phyloP scores from a whole-genome alignment of 2,888 invertebrate genomes.

The Troides helena region DNA sequence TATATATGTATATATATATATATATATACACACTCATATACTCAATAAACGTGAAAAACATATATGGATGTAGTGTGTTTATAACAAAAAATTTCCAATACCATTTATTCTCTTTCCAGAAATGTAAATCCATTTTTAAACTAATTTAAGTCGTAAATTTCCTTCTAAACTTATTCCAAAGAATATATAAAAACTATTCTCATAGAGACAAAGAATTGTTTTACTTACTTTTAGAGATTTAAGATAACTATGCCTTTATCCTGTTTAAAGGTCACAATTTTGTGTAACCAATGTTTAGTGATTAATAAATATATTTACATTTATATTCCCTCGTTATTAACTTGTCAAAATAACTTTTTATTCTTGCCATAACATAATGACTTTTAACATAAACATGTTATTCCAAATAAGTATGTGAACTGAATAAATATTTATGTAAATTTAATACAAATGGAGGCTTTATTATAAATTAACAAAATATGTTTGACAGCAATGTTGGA shows the following conservation, averaged over 20 bases:
- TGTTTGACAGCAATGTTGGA: constrained; percentile 27
- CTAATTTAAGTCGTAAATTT: constrained; percentile 10
- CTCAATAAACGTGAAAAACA: neutral
- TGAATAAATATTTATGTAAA: constrained; percentile 4
- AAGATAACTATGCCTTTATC: constrained; percentile 4
- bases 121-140: neutral
- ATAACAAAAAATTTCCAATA: neutral
- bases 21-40: too few relatives aligned
- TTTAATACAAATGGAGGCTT: constrained; percentile 5
- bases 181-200: constrained; percentile 27
- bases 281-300: neutral
- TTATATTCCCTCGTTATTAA: neutral
- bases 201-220: constrained; percentile 11
- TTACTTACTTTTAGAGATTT: constrained; percentile 23
- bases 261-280: constrained; percentile 6
- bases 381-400: neutral
- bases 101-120: too few relatives aligned
- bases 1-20: neutral
- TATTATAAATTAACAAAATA: constrained; percentile 7
- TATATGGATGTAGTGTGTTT: neutral
- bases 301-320: constrained; percentile 13
- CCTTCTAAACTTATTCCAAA: constrained; percentile 27
- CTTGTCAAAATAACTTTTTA: constrained; percentile 23
- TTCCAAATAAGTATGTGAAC: neutral
- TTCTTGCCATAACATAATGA: constrained; percentile 21